Base-by-base conservation (phyloP, 2,888 invertebrate species). In the Megalurothrips usitatus region DNA sequence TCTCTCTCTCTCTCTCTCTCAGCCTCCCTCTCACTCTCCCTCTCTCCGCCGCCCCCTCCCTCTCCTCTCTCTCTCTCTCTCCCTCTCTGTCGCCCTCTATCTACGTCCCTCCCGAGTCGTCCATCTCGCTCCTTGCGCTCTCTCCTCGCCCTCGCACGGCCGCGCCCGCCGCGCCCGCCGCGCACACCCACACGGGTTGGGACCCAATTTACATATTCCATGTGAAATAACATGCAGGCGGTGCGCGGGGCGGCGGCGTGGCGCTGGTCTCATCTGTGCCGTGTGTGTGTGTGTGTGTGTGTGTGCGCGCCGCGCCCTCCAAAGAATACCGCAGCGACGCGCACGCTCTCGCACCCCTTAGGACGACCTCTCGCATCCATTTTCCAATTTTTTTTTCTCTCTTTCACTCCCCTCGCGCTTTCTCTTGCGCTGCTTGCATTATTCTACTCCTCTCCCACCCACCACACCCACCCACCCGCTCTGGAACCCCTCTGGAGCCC, bases 181-280 rank as follows among this genome's bases (percentile, higher is more conserved):
- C 68, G 23, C 68, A 75, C 68, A 75, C 68, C n/a, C 68, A 75
- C 68, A 75, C 68, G 23, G 68, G 68, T 75, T 75, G 68, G 68
- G 68, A 75, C 68, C 68, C 68, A 75, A 75, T 75, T 75, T 75
- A 26, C 68, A 75, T 75, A 75, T 75, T 75, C 68, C 68, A 75
- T 75, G 68, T 75, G 68, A 75, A 75, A 75, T 75, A 75, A 75
- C 68, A 75, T 75, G 68, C 68, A 75, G 68, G 68, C 68, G 68
- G 68, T n/a, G n/a, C 26, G 68, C 23, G 23, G 68, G 68, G 68
- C 26, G 11, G 68, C 23, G 68, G 68, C 68, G 68, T 75, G 68
- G 68, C 26, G 10, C 26, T 23, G 68, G 68, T 75, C 68, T 75
- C 68, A 75, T 75, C 68, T 75, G 68, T 43, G 34, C 34, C 2